phyloP scores from a whole-genome alignment of 2,113 vertebrate species.

The Baryphthengus martii region DNA sequence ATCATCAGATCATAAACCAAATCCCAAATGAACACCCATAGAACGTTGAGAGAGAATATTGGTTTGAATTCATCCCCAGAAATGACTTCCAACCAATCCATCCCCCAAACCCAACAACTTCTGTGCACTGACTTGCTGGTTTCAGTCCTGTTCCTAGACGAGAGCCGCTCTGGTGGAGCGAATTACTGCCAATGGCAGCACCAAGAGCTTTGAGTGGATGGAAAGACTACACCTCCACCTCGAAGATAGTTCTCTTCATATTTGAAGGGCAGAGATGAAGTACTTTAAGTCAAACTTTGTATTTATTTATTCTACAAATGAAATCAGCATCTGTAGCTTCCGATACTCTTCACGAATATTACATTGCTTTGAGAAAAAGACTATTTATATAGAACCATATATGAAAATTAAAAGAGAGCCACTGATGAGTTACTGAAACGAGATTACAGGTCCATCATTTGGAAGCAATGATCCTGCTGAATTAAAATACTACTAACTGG shows the following conservation, averaged over 20 bases:
- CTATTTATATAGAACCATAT: not conserved
- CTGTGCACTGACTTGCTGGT: not conserved
- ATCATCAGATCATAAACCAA: not conserved
- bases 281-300: not conserved
- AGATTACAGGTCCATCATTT: not conserved
- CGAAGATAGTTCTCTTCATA: not conserved
- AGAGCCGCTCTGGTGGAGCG: not conserved
- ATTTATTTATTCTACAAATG: not conserved
- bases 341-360: not conserved
- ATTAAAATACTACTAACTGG: conserved; percentile 38
- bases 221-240: not conserved
- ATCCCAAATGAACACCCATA: not conserved
- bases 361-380: not conserved
- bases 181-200: not conserved
- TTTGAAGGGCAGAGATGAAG: not conserved
- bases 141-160: not conserved
- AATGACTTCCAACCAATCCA: not conserved
- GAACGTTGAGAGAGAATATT: not conserved
- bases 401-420: not conserved
- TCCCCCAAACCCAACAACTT: not conserved
- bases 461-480: not conserved
- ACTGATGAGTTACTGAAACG: not conserved
- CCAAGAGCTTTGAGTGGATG: not conserved
- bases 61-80: not conserved
- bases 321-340: not conserved